Evolutionary conservation across 2,113 vertebrate genomes (phyloP), one percentile per base, ranked within the genome.

Genomic region (Tychaedon coryphoeus): DNA sequence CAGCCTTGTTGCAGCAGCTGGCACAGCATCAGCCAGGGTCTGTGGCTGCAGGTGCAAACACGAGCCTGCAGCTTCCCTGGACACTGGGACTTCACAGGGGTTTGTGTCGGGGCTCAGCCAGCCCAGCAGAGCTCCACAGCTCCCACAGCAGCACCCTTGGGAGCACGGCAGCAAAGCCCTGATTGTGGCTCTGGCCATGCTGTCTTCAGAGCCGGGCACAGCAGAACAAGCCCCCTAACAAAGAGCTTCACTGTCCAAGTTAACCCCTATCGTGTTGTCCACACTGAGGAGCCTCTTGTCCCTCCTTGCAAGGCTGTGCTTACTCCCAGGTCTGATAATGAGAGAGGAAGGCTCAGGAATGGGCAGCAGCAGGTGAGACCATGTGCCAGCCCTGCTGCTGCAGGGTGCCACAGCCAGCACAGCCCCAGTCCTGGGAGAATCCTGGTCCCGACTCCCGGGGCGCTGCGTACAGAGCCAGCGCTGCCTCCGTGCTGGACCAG

Each of bases 21-120:
- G n/a, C 58, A 56, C 26, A 6, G 50, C 1, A 5, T 9, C 5
- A 0, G 43, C 8, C 0, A 0, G 36, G 29, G 61, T 47, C 17
- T 24, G 7, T 4, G 51, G 54, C 60, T 6, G 0, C 22, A 58
- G 58, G 31, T 24, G 53, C 56, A 29, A 43, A 80, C 4, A 0
- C 0, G 2, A 56, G 33, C 50, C 51, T 73, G 23, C 42, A 60
- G 56, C 29, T 69, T 54, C 16, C 3, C 45, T 10, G 25, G 48
- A n/a, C 26, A 15, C 62, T 26, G 29, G 67, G 33, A 66, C 45
- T 19, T 9, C 65, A 56, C 2, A 42, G 69, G 38, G 29, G 19
- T 26, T 71, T 80, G 48, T 53, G 50, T 45, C 54, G 22, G 31
- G 50, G 28, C 65, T 47, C 5, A 0, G 17, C 7, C 64, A 33